These are phyloP conservation scores for Patella ulyssiponensis DNA, from an alignment of 2,888 invertebrate species.

Conservation along the genomic window DNA sequence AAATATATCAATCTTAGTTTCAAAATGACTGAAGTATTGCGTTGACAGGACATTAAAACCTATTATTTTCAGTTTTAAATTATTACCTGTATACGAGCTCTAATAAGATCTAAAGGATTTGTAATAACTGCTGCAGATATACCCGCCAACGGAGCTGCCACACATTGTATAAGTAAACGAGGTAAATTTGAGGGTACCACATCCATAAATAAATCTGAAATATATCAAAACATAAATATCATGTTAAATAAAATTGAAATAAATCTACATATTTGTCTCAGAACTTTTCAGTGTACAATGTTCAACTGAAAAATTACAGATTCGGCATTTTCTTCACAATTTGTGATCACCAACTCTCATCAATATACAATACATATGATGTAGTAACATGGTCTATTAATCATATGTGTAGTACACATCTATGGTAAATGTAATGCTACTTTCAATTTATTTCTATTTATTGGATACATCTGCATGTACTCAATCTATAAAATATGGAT, in stretches of 20 bases:
- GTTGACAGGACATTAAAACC: not conserved
- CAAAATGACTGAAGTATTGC: not conserved
- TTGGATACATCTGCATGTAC: too few relatives aligned
- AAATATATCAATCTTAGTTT: not conserved
- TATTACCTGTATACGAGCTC: constrained; percentile 89
- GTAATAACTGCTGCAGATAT: constrained; percentile 89
- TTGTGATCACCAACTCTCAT: too few relatives aligned
- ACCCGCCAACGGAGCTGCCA: constrained; percentile 92
- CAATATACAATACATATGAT: too few relatives aligned
- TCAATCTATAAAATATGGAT: too few relatives aligned
- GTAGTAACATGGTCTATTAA: too few relatives aligned
- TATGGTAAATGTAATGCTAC: too few relatives aligned
- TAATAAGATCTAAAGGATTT: constrained; percentile 94
- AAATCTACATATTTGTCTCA: not conserved
- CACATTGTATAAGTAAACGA: constrained; percentile 89
- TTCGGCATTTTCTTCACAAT: too few relatives aligned
- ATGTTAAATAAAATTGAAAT: not conserved
- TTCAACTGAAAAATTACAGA: too few relatives aligned
- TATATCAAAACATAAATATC: not conserved
- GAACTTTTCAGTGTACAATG: too few relatives aligned
- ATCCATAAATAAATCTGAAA: constrained; percentile 51
- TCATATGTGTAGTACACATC: too few relatives aligned
- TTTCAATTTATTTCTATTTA: too few relatives aligned
- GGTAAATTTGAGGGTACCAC: constrained; percentile 72
- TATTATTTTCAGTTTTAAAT: not conserved